Base-by-base conservation (phyloP, 2,888 invertebrate genomes). In the Philonicus albiceps region DNA sequence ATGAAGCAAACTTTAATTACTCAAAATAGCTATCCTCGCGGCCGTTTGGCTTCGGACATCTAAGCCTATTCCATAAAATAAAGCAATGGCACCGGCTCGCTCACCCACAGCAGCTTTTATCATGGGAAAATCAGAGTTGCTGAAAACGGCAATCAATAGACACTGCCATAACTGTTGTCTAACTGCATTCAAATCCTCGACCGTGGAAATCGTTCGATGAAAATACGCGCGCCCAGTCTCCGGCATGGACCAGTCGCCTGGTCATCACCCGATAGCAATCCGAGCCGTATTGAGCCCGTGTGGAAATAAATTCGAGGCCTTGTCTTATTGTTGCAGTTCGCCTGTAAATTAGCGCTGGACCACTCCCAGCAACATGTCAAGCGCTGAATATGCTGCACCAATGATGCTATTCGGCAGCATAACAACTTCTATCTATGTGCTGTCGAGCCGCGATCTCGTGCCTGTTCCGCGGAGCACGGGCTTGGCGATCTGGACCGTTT, bases 341-440 rank as follows among this genome's bases (percentile, higher is more conserved):
- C 73, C 73, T 43, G 74, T 85, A 85, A 85, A 85, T 74, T 85
- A 85, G 55, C 74, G 6, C 3, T 16, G 16, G n/a, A 43, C 72
- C 85, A 85, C 85, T 85, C 85, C 85, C 85, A 85, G 85, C 73
- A 43, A 85, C 74, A 74, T 85, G 74, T 83, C 83, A 83, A 5
- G 72, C 64, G 64, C 83, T 83, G 22, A 72, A 64, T 22, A 72
- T 64, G 34, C 64, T 83, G 30, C 72, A 8, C 34, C n/a, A 11
- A 5, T 83, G 55, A 83, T 83, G 64, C 72, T 37, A 37, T 53
- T 19, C 64, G 27, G 19, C 19, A 22, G 64, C 64, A 22, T 64
- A 22, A 22, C 64, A 8, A 64, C 27, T 13, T 43, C 40, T 64
- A 64, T 19, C 11, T 49, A 49, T 19, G 16, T n/a, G 30, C 73